These are phyloP conservation scores for Acleris laterana DNA, from an alignment of 2,888 invertebrate species.

Conservation along the genomic window DNA sequence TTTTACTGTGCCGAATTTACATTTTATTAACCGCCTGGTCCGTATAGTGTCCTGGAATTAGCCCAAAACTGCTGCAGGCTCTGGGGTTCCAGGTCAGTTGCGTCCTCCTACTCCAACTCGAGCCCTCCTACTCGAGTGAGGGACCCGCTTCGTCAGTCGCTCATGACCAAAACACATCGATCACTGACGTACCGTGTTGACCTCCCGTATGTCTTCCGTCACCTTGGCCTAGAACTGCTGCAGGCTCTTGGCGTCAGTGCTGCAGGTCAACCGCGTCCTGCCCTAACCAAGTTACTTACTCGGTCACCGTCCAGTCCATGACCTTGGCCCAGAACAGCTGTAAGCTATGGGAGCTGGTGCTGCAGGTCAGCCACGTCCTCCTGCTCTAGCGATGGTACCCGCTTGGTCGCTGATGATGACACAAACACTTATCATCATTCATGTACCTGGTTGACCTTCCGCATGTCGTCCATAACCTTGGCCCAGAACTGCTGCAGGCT, in stretches of 20 bases:
- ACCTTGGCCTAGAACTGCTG: slow-evolving; percentile 93
- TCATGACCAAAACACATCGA: slow-evolving; percentile 39
- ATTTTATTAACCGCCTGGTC: no score
- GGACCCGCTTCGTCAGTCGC: slow-evolving; percentile 60
- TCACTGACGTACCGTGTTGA: slow-evolving; percentile 85
- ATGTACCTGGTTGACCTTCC: slow-evolving; percentile 88
- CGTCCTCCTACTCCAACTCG: slow-evolving; percentile 77
- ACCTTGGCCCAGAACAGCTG: slow-evolving; percentile 93
- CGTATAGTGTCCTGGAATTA: slow-evolving; percentile 77
- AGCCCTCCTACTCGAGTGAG: slow-evolving; percentile 9
- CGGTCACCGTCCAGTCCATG: slow-evolving; percentile 81
- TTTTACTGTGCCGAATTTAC: no score
- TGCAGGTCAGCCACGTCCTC: slow-evolving; percentile 77
- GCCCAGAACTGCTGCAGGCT: slow-evolving; percentile 93
- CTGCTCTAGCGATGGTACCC: slow-evolving; percentile 57
- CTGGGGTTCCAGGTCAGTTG: slow-evolving; percentile 61
- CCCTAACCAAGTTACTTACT: slow-evolving; percentile 59
- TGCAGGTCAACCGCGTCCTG: slow-evolving; percentile 76
- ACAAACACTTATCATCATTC: background rate
- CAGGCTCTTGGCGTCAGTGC: slow-evolving; percentile 81
- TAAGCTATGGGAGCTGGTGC: slow-evolving; percentile 81
- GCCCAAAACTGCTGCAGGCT: slow-evolving; percentile 93
- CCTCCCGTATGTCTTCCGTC: slow-evolving; percentile 90
- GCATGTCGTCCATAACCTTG: slow-evolving; percentile 91
- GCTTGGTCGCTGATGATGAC: slow-evolving; percentile 67